phyloP scores from a whole-genome alignment of 2,797 vertebrate species.

The Esox masquinongy region DNA sequence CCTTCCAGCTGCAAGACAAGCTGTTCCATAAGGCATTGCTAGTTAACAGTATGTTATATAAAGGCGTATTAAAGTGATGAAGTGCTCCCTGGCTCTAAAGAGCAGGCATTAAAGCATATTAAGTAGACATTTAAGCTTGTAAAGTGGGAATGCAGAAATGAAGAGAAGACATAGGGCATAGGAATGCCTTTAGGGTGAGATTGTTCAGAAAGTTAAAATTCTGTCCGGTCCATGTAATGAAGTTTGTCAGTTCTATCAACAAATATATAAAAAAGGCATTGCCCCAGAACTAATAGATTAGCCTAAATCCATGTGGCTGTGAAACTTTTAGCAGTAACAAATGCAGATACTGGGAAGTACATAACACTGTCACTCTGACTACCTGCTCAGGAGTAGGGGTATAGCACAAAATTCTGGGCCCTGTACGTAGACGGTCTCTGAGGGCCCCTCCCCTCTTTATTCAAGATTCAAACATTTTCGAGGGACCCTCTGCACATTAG shows the following conservation, averaged over 20 bases:
- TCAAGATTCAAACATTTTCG: too few relatives aligned
- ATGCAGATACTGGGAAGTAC: too few relatives aligned
- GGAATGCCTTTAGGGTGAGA: constrained; percentile 70
- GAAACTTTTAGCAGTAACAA: too few relatives aligned
- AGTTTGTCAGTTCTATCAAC: constrained; percentile 40
- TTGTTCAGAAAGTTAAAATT: constrained; percentile 67
- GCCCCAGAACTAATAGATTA: background rate
- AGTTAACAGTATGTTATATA: constrained; percentile 88
- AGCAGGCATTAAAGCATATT: constrained; percentile 87
- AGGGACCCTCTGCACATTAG: too few relatives aligned
- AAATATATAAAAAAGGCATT: background rate
- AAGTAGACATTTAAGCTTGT: constrained; percentile 86
- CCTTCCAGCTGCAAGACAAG: constrained; percentile 80
- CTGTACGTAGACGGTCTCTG: too few relatives aligned
- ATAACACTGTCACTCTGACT: too few relatives aligned
- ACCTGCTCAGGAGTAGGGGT: too few relatives aligned
- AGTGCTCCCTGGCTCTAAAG: constrained; percentile 79
- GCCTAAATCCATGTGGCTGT: background rate
- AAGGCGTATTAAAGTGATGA: constrained; percentile 87
- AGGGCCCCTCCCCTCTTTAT: too few relatives aligned
- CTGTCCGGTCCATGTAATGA: constrained; percentile 51
- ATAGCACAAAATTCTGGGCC: too few relatives aligned
- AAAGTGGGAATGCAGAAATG: constrained; percentile 79
- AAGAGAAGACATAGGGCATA: constrained; percentile 75
- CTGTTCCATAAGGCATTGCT: constrained; percentile 83